phyloP scores from a whole-genome alignment of 2,113 vertebrate species.

The Panurus biarmicus region DNA sequence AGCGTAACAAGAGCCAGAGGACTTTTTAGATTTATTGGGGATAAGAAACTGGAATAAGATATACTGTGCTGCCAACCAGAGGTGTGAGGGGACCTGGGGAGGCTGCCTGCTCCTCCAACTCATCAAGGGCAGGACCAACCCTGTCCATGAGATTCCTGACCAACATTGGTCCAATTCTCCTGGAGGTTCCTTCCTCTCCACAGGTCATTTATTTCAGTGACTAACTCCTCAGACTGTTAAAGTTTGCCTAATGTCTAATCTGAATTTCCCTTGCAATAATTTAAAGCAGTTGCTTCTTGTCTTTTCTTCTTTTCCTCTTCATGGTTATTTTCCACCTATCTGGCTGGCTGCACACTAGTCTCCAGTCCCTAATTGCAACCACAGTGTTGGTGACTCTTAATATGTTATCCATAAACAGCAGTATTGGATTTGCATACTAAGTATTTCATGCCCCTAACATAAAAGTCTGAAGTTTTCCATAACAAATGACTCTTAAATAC shows the following conservation, averaged over 20 bases:
- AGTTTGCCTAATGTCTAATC: neutral
- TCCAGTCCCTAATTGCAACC: neutral
- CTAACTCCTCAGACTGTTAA: neutral
- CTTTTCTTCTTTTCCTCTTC: neutral
- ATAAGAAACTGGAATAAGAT: neutral
- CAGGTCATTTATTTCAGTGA: neutral
- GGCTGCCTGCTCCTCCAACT: neutral
- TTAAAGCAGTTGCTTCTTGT: neutral
- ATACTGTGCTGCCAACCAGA: neutral
- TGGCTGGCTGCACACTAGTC: neutral
- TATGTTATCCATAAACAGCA: slow-evolving; percentile 7
- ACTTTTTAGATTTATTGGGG: neutral
- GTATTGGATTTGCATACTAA: neutral
- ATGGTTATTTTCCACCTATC: neutral
- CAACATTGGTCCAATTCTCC: neutral
- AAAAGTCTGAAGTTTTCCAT: neutral
- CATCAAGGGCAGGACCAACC: neutral
- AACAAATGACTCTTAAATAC: slow-evolving; percentile 1
- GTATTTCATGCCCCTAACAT: neutral
- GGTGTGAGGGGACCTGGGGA: neutral
- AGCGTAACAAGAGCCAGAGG: neutral
- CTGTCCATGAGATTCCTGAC: neutral
- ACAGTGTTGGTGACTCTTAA: neutral
- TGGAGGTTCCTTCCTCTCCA: neutral
- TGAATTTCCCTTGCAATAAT: neutral